These are phyloP conservation scores for Meles meles DNA, from an alignment of 2,113 vertebrate genomes.

Conservation along the genomic window DNA sequence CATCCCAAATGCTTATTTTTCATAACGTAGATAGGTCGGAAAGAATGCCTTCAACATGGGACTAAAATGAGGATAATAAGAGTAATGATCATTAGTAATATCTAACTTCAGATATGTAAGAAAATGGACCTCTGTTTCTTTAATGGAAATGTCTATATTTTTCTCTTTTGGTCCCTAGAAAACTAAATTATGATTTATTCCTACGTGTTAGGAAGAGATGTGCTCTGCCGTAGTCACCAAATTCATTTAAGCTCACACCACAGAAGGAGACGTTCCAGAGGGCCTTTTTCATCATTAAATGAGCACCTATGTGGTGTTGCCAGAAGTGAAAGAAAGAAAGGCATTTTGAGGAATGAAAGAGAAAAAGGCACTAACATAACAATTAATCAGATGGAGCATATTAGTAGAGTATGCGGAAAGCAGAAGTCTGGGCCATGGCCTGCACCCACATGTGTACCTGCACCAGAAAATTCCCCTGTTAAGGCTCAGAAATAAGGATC, in stretches of 20 bases:
- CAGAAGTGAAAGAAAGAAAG: slow-evolving; percentile 9
- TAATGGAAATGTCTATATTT: background rate
- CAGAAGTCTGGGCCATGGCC: background rate
- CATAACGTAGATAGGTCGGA: background rate
- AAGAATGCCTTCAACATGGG: background rate
- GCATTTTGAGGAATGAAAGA: background rate
- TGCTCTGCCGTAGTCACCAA: background rate
- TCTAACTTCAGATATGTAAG: background rate
- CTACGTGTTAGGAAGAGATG: background rate
- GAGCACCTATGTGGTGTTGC: slow-evolving; percentile 16
- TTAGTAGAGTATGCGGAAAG: background rate
- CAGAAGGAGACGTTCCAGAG: background rate
- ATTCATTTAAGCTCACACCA: slow-evolving; percentile 4
- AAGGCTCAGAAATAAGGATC: background rate
- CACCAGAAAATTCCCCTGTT: background rate
- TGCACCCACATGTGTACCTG: background rate
- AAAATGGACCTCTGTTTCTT: slow-evolving; percentile 34
- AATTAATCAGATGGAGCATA: slow-evolving; percentile 1
- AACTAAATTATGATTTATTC: background rate
- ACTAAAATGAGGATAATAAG: background rate
- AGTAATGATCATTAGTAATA: background rate
- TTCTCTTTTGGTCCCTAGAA: background rate
- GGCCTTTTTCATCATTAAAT: slow-evolving; percentile 20
- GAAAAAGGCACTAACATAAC: slow-evolving; percentile 26
- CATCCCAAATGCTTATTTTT: background rate